Evolutionary conservation across 2,113 vertebrate species (phyloP).

Genomic region (Leptodactylus fuscus): DNA sequence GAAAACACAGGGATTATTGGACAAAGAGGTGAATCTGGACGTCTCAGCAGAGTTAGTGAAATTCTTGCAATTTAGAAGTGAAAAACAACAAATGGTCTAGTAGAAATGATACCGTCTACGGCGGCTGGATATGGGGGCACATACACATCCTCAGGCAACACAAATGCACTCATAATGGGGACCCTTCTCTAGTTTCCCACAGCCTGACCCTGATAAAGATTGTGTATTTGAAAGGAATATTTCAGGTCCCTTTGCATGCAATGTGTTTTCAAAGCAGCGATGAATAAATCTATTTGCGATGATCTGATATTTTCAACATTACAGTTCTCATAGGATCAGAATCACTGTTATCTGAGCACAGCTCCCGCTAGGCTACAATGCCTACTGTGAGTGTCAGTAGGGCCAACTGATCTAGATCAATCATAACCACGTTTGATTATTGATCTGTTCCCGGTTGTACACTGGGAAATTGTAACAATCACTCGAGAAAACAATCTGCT

Average conservation of each 20-base stretch:
- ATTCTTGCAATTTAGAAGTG: constrained; percentile 38
- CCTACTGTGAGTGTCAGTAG: not conserved
- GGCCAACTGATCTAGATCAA: no score
- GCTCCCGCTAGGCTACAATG: no score
- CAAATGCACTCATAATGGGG: not conserved
- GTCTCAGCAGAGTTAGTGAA: constrained; percentile 35
- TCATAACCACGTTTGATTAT: not conserved
- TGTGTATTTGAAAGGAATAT: no score
- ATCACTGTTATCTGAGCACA: no score
- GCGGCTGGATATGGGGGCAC: constrained; percentile 3
- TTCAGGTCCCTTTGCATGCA: no score
- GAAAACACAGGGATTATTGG: constrained; percentile 45
- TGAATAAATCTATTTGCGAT: not conserved
- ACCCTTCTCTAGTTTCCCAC: constrained; percentile 1
- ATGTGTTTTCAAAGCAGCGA: no score
- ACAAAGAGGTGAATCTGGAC: constrained; percentile 20
- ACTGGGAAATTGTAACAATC: no score
- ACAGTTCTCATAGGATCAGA: not conserved
- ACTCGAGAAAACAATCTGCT: no score
- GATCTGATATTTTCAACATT: not conserved
- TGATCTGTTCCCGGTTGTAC: no score
- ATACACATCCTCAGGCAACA: not conserved
- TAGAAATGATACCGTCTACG: constrained; percentile 40
- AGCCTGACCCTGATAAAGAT: not conserved
- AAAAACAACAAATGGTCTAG: constrained; percentile 12